These are phyloP conservation scores for Scaptodrosophila latifasciaeformis DNA, from an alignment of 2,888 invertebrate genomes.

Conservation along the genomic window DNA sequence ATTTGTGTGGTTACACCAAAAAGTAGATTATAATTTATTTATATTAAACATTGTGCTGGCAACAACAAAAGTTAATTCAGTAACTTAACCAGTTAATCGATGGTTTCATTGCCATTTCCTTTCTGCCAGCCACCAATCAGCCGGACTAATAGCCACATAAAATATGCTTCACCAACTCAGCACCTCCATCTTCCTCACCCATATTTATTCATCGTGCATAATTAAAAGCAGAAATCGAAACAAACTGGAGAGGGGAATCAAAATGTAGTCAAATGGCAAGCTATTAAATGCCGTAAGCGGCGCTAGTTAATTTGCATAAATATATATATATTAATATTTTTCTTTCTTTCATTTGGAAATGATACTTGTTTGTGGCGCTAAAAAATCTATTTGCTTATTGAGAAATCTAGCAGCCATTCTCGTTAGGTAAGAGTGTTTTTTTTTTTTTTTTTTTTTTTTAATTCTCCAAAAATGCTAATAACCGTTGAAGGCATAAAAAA, in stretches of 20 bases:
- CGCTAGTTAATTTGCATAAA: constrained; percentile 57
- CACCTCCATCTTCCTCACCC: background rate
- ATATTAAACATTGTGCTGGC: background rate
- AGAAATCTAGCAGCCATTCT: background rate
- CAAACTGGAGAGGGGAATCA: background rate
- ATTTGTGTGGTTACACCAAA: constrained; percentile 9
- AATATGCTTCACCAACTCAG: background rate
- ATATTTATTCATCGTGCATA: background rate
- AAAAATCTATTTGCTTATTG: background rate
- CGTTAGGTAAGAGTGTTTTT: background rate
- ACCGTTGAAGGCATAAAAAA: constrained; percentile 38
- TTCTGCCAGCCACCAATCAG: constrained; percentile 2
- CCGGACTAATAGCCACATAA: background rate
- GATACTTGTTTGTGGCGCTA: constrained; percentile 19
- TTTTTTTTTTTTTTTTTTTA: background rate
- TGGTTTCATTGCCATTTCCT: too few species aligned
- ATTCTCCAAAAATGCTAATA: constrained; percentile 24
- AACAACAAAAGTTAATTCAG: background rate
- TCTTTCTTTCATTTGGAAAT: constrained; percentile 7
- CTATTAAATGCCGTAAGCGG: constrained; percentile 46
- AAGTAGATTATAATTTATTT: constrained; percentile 12
- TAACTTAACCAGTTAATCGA: background rate
- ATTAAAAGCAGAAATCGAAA: constrained; percentile 7
- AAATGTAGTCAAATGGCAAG: constrained; percentile 22
- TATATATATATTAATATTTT: constrained; percentile 17